A percentile compares a stretch with the other conserved stretches of the same genome.
Conservation (phyloP, 2,888 invertebrate species). For the Ecliptopera silaceata region DNA sequence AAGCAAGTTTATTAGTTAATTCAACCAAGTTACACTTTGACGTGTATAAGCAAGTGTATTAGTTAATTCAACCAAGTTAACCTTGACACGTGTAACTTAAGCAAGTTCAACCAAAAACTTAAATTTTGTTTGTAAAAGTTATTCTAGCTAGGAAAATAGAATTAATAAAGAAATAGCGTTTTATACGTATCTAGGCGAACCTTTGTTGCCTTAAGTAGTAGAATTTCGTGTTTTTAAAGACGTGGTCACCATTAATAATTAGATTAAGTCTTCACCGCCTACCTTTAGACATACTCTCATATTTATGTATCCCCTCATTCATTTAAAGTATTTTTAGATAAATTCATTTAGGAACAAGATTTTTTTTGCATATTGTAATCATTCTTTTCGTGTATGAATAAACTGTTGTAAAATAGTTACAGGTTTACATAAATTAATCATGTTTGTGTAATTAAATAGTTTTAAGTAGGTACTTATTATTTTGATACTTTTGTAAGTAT, state of each 20-base stretch:
- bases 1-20: too few relatives aligned
- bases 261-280: conserved; percentile 14
- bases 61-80: too few relatives aligned
- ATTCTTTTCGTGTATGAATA: too few relatives aligned
- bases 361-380: too few relatives aligned
- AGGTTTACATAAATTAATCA: too few relatives aligned
- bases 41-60: too few relatives aligned
- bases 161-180: neutral
- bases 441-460: conserved; percentile 5
- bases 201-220: conserved; percentile 18
- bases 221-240: conserved; percentile 15
- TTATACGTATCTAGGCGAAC: conserved; percentile 6
- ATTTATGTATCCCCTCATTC: too few relatives aligned
- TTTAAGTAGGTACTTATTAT: conserved; percentile 6
- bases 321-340: too few relatives aligned
- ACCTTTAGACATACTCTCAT: conserved; percentile 4
- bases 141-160: neutral
- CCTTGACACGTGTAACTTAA: too few relatives aligned
- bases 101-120: neutral
- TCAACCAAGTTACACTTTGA: too few relatives aligned
- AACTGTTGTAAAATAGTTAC: too few relatives aligned
- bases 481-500: conserved; percentile 21
- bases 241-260: conserved; percentile 13
- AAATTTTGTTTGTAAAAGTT: neutral
- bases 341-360: neutral